phyloP scores from a whole-genome alignment of 1,140 invertebrate genomes.

The Ceratina calcarata region DNA sequence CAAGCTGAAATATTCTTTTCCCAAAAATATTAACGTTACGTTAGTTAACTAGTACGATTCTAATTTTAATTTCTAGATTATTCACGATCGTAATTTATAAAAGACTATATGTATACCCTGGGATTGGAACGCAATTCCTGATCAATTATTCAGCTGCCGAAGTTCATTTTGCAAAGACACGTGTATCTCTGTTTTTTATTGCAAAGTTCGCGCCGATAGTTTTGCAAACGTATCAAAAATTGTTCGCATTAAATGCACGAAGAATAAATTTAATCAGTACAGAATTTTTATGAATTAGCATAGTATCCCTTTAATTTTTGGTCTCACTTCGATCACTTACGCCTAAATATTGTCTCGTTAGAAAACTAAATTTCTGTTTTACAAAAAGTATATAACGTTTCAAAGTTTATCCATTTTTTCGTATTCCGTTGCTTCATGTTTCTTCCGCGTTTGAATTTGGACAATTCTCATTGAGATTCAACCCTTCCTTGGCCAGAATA shows the following conservation, averaged over 20 bases:
- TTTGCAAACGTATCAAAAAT: constrained; percentile 45
- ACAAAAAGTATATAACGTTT: constrained; percentile 33
- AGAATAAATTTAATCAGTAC: constrained; percentile 63
- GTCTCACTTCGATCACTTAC: constrained; percentile 74
- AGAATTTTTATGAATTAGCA: constrained; percentile 62
- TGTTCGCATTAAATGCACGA: neutral
- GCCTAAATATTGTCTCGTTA: constrained; percentile 78
- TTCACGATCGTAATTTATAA: constrained; percentile 11
- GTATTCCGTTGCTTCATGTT: neutral
- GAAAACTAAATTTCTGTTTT: constrained; percentile 65
- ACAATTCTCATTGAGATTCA: neutral
- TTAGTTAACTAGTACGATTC: constrained; percentile 26
- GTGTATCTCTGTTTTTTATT: neutral
- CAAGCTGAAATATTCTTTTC: constrained; percentile 37
- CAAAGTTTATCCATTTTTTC: constrained; percentile 17
- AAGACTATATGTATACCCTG: constrained; percentile 6
- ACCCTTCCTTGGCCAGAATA: no score
- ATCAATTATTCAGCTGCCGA: constrained; percentile 32
- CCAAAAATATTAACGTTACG: constrained; percentile 36
- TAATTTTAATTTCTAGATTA: constrained; percentile 38
- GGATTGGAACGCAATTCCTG: constrained; percentile 10
- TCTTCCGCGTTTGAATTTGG: neutral
- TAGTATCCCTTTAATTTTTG: constrained; percentile 75
- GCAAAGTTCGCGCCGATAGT: constrained; percentile 32
- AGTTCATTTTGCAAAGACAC: constrained; percentile 6